Percentiles rank a stretch among this genome's conserved stretches.
phyloP scores from a whole-genome alignment of 2,888 invertebrate genomes.

The Tachina fera region DNA sequence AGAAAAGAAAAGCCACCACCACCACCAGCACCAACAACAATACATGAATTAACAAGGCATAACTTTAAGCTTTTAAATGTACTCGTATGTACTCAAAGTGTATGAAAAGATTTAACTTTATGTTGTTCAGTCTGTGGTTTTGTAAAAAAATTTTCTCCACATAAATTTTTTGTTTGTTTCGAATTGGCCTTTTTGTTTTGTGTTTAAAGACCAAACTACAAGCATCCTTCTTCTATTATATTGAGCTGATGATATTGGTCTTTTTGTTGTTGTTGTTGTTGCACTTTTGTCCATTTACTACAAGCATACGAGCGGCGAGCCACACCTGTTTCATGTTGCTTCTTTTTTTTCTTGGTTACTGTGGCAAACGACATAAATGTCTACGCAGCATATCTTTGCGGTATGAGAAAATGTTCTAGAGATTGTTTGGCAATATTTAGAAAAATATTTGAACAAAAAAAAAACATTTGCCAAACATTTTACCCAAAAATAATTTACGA shows the following conservation, averaged over 20 bases:
- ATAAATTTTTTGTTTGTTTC: background rate
- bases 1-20: conserved; percentile 16
- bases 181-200: conserved; percentile 29
- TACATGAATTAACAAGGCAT: conserved; percentile 55
- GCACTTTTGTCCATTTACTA: conserved; percentile 51
- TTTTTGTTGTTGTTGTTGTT: conserved; percentile 24
- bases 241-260: conserved; percentile 63
- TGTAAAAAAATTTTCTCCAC: conserved; percentile 1
- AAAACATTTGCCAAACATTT: conserved; percentile 30
- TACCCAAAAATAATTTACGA: conserved; percentile 42
- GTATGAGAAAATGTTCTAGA: conserved; percentile 69
- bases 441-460: background rate
- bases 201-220: conserved; percentile 27
- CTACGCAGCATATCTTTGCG: conserved; percentile 59
- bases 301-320: conserved; percentile 70
- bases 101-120: conserved; percentile 69
- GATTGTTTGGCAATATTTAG: conserved; percentile 52
- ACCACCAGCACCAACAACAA: conserved; percentile 24
- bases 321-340: conserved; percentile 74
- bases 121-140: conserved; percentile 62
- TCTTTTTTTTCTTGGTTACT: conserved; percentile 23
- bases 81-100: background rate
- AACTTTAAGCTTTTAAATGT: conserved; percentile 54
- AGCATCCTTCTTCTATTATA: conserved; percentile 55
- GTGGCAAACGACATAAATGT: conserved; percentile 65